Base-by-base conservation (phyloP, 2,113 vertebrate genomes). In the Sapayoa aenigma region DNA sequence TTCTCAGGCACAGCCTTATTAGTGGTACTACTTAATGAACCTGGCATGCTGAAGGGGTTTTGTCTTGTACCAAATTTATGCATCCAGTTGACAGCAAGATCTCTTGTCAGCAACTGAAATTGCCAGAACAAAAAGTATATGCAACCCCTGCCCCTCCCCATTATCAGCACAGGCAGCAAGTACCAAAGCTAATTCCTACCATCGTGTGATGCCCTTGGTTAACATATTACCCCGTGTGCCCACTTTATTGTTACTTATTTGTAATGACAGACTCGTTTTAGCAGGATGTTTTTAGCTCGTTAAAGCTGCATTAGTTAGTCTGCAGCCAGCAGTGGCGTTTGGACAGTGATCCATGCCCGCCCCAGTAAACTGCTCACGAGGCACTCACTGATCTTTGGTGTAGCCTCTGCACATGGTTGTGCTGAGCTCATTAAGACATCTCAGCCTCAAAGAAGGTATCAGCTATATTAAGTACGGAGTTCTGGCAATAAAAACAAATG, bases 401-500 rank as follows among this genome's bases (percentile, higher is more conserved):
- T 42, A 81, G 69, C n/a, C 66, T 69, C 66, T 14, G 23, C 21
- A 41, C 49, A 0, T 22, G 73, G 14, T 4, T 79, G 37, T 89
- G 71, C 95, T 73, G 71, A 94, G 92, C 91, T 94, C 82, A 95
- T 96, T 96, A 94, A 94, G 86, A 87, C 81, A 65, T 81, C 88
- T 92, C 27, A 16, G 44, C 52, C 62, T 69, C 15, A 0, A 85
- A 67, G 92, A 96, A 96, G 76, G 88, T 67, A 92, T 62, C 62
- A 71, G 33, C 83, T 92, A 8, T 89, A 73, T 81, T 94, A 91
- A 87, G 46, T 27, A 76, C 3, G 0, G 87, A 89, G 73, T 60
- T 72, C 69, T 91, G 76, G 79, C 77, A 92, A 60, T 92, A 91
- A 95, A 96, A 96, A 69, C 89, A 94, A 96, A 94, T 89, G 89